Evolutionary conservation across 2,888 invertebrate species (phyloP).

Genomic region (Nymphalis urticae): DNA sequence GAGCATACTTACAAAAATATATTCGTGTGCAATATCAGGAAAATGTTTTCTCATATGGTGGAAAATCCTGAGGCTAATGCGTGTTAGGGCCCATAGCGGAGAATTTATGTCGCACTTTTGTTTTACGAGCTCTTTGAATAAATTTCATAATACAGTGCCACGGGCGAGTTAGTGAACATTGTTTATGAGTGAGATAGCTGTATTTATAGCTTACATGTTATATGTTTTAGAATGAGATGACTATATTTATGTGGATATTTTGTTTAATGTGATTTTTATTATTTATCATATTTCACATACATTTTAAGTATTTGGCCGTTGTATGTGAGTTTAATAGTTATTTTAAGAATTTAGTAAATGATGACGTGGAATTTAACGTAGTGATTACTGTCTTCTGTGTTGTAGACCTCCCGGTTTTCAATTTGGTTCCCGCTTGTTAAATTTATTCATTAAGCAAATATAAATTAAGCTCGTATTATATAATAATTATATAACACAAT

Average conservation of each 20-base stretch:
- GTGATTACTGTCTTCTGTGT: too few relatives aligned
- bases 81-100: conserved; percentile 61
- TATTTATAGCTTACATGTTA: conserved; percentile 41
- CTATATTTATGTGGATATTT: conserved; percentile 28
- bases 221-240: conserved; percentile 49
- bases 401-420: too few relatives aligned
- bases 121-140: conserved; percentile 72
- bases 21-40: conserved; percentile 53
- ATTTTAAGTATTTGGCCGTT: too few relatives aligned
- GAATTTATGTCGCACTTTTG: conserved; percentile 75
- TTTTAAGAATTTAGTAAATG: too few relatives aligned
- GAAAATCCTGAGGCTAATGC: conserved; percentile 72
- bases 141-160: conserved; percentile 55
- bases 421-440: too few relatives aligned
- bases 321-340: too few relatives aligned
- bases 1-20: conserved; percentile 54
- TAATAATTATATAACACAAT: too few relatives aligned
- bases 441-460: too few relatives aligned
- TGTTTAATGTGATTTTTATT: conserved; percentile 25
- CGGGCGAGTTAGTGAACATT: conserved; percentile 48
- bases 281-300: too few relatives aligned
- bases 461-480: too few relatives aligned
- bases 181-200: conserved; percentile 49
- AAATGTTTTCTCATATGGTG: conserved; percentile 79
- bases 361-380: too few relatives aligned